Evolutionary conservation across 2,888 invertebrate species (phyloP).

Genomic region (Julus scanicus): DNA sequence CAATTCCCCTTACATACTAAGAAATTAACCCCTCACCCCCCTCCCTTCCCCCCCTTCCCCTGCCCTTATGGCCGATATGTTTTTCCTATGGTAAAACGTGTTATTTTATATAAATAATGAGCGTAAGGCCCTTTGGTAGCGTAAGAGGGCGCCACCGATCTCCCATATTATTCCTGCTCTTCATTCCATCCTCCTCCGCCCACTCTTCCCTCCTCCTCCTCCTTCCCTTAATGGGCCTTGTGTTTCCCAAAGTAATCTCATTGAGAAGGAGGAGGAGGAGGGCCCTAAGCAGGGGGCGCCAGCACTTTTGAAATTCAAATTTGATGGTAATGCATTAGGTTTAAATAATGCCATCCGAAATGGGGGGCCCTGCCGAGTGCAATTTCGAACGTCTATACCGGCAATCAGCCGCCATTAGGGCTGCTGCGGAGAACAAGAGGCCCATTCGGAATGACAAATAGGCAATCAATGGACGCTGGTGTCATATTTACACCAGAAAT

Average conservation of each 20-base stretch:
- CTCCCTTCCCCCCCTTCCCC: too few species aligned
- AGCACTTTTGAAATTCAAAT: slow-evolving; percentile 59
- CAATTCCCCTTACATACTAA: too few species aligned
- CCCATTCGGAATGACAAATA: slow-evolving; percentile 58
- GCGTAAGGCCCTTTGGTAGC: too few species aligned
- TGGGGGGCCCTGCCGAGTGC: slow-evolving; percentile 55
- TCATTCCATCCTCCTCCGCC: too few species aligned
- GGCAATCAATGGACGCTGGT: slow-evolving; percentile 58
- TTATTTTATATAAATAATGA: too few species aligned
- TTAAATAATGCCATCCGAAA: slow-evolving; percentile 59
- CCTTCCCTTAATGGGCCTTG: neutral
- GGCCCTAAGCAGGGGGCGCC: neutral
- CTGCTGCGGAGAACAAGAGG: neutral
- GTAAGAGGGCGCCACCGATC: neutral
- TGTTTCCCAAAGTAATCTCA: slow-evolving; percentile 52
- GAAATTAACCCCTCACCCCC: too few species aligned
- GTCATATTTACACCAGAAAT: slow-evolving; percentile 59
- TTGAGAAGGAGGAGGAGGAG: neutral
- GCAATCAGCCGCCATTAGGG: slow-evolving; percentile 57
- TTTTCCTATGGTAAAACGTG: too few species aligned
- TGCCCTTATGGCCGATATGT: too few species aligned
- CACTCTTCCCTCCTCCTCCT: neutral
- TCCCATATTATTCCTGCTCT: too few species aligned
- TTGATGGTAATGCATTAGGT: slow-evolving; percentile 59
- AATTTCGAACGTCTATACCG: slow-evolving; percentile 43